Evolutionary conservation across 2,888 invertebrate genomes (phyloP).

Genomic region (Tenthredo livida): DNA sequence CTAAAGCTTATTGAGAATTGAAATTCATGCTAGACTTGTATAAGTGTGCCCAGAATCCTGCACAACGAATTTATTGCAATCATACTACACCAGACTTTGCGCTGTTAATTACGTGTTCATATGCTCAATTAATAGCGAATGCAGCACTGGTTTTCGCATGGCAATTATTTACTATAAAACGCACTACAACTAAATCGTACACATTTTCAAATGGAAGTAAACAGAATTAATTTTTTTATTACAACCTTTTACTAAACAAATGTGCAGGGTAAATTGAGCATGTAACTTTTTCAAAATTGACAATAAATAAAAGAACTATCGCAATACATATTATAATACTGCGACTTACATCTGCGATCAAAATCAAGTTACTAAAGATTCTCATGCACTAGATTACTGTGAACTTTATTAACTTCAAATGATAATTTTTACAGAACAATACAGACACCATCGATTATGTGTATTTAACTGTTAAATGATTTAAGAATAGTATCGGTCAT

Average conservation of each 20-base stretch:
- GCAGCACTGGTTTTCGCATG: neutral
- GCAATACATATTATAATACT: neutral
- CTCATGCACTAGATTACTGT: neutral
- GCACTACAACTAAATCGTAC: neutral
- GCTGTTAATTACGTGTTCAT: constrained; percentile 5
- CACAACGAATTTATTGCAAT: constrained; percentile 50
- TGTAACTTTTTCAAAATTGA: constrained; percentile 37
- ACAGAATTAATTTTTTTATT: neutral
- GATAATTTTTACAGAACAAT: neutral
- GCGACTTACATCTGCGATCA: neutral
- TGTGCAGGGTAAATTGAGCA: constrained; percentile 14
- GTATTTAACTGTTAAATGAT: neutral
- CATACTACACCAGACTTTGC: constrained; percentile 5
- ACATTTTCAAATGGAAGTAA: constrained; percentile 24
- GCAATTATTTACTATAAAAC: neutral
- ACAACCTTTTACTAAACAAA: neutral
- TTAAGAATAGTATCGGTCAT: neutral
- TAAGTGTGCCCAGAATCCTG: constrained; percentile 51
- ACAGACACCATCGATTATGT: neutral
- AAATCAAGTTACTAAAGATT: constrained; percentile 11
- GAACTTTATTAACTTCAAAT: neutral
- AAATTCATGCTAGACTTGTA: constrained; percentile 44
- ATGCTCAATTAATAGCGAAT: neutral
- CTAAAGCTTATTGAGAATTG: constrained; percentile 1
- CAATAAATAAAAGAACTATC: constrained; percentile 18